Percentiles rank a stretch among this genome's conserved stretches.
These are phyloP conservation scores for Vanacampus margaritifer DNA, from an alignment of 2,113 vertebrate genomes.

Conservation along the genomic window DNA sequence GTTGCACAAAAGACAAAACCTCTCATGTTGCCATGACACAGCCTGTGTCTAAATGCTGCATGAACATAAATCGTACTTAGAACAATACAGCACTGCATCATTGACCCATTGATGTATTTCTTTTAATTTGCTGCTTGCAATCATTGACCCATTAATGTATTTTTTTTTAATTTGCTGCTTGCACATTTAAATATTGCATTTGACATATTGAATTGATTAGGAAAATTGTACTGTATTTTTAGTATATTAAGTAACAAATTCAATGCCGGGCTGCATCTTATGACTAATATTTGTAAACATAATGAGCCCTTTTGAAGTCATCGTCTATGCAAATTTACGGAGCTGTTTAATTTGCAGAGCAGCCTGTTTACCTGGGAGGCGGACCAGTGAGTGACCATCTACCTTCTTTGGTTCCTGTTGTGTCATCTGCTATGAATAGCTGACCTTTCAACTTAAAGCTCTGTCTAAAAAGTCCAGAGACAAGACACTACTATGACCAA, in stretches of 20 bases:
- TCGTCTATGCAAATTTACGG: neutral
- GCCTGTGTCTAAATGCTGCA: neutral
- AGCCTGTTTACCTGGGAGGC: constrained; percentile 14
- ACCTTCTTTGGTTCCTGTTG: neutral
- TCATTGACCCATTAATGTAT: constrained; percentile 18
- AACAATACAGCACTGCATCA: constrained; percentile 52
- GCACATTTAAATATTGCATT: neutral
- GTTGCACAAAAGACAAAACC: neutral
- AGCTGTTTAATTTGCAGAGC: constrained; percentile 18
- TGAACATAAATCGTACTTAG: neutral
- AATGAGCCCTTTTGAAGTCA: constrained; percentile 8
- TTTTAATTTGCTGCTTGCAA: constrained; percentile 2
- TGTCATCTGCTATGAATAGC: neutral
- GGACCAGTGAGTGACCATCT: constrained; percentile 8
- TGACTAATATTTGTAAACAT: neutral
- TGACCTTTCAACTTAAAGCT: neutral
- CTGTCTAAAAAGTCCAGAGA: neutral
- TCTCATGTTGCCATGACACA: neutral
- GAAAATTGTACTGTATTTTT: neutral
- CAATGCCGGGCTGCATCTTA: neutral
- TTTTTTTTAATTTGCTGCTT: neutral
- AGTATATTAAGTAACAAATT: neutral
- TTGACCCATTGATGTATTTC: neutral
- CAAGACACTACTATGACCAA: neutral
- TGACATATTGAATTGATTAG: neutral